A percentile compares a stretch with the other conserved stretches of the same genome.
Evolutionary conservation across 1,140 invertebrate genomes (phyloP).

Genomic region (Rhynchophorus ferrugineus): DNA sequence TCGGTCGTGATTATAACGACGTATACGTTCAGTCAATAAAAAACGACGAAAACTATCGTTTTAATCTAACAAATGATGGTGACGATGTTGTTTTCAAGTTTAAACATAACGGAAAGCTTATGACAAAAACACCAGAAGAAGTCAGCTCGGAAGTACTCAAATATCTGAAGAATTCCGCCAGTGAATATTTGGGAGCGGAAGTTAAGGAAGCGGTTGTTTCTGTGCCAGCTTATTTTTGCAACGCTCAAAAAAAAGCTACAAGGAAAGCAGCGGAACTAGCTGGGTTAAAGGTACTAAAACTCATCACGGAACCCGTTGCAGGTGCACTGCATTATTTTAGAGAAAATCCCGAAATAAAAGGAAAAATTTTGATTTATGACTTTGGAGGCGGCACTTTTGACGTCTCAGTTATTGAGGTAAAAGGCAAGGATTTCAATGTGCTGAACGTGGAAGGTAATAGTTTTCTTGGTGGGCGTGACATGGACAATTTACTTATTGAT

Average conservation of each 20-base stretch:
- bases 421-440: constrained; percentile 60
- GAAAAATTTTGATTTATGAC: constrained; percentile 50
- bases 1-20: constrained; percentile 18
- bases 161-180: background rate
- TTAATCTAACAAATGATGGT: constrained; percentile 3
- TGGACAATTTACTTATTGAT: constrained; percentile 48
- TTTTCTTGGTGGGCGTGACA: constrained; percentile 65
- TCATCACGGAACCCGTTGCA: constrained; percentile 62
- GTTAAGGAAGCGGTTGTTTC: constrained; percentile 11
- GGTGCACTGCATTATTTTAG: constrained; percentile 55
- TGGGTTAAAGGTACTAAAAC: constrained; percentile 52
- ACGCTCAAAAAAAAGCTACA: constrained; percentile 13
- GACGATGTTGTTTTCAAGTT: constrained; percentile 8
- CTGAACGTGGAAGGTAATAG: constrained; percentile 60
- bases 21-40: constrained; percentile 11
- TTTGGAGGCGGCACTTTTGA: constrained; percentile 71
- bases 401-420: constrained; percentile 67
- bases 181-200: constrained; percentile 1
- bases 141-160: constrained; percentile 11
- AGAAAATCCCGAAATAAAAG: constrained; percentile 19
- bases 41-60: background rate
- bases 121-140: constrained; percentile 10
- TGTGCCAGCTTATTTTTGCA: constrained; percentile 14
- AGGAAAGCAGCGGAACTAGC: constrained; percentile 30
- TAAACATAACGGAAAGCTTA: background rate